These are phyloP conservation scores for Drosophila nikananu DNA, from an alignment of 1,140 invertebrate species.

Conservation along the genomic window DNA sequence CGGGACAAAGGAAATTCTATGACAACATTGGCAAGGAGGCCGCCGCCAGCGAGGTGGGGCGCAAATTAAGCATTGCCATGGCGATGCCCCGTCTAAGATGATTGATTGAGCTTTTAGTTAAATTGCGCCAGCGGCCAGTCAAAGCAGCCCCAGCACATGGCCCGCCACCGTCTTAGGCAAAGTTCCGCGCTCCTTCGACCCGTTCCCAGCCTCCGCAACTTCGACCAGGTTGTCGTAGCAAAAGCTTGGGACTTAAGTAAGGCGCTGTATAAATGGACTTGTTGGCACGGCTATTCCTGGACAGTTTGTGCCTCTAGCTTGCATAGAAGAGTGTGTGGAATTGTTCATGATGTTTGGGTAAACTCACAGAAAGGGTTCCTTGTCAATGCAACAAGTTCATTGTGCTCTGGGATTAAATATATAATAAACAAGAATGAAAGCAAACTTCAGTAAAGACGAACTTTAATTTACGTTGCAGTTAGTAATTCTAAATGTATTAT, in stretches of 20 bases:
- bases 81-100: slow-evolving; percentile 56
- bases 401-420: neutral
- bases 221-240: slow-evolving; percentile 1
- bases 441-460: too few species aligned
- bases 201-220: neutral
- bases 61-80: slow-evolving; percentile 67
- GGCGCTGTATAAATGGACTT: neutral
- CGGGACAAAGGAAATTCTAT: slow-evolving; percentile 54
- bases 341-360: neutral
- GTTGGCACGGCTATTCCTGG: neutral
- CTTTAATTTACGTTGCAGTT: too few species aligned
- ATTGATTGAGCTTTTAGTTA: slow-evolving; percentile 81
- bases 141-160: slow-evolving; percentile 39
- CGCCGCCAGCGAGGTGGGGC: slow-evolving; percentile 2
- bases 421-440: too few species aligned
- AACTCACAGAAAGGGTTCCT: neutral
- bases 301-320: too few species aligned
- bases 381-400: neutral
- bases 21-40: slow-evolving; percentile 67
- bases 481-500: too few species aligned
- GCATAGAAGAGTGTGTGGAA: neutral
- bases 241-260: neutral
- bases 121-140: slow-evolving; percentile 63
- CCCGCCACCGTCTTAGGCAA: slow-evolving; percentile 20
- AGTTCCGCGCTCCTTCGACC: neutral